Percentiles rank a stretch among this genome's conserved stretches.
Conservation (phyloP, 2,888 invertebrate genomes). For the Zhengitettix transpicula region DNA sequence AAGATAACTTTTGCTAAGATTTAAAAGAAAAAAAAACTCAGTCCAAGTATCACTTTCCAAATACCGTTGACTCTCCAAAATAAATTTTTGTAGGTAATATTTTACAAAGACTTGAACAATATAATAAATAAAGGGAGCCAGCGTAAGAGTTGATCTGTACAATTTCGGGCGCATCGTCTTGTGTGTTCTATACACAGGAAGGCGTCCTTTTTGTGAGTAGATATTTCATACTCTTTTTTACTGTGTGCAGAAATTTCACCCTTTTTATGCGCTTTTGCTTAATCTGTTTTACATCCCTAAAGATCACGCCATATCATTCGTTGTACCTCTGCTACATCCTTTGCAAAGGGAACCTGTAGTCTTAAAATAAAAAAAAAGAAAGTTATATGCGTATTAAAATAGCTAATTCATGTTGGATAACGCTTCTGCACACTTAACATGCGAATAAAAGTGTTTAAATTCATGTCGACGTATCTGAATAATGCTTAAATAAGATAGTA, state of each 20-base stretch:
- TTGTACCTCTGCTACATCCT: not conserved
- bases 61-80: not conserved
- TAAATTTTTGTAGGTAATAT: conserved; percentile 3
- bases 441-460: not conserved
- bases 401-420: conserved; percentile 1
- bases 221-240: conserved; percentile 10
- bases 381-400: not conserved
- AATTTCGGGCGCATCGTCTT: not conserved
- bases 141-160: no score
- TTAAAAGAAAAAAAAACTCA: no score
- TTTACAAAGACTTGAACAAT: not conserved
- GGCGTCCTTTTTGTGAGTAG: conserved; percentile 1
- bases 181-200: conserved; percentile 3
- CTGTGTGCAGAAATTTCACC: conserved; percentile 5
- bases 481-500: not conserved
- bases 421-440: conserved; percentile 4
- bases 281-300: not conserved
- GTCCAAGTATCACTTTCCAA: no score
- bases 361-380: no score
- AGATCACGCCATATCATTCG: not conserved
- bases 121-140: no score
- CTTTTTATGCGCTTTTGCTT: not conserved
- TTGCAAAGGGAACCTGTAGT: no score
- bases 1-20: no score
- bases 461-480: not conserved